phyloP scores from a whole-genome alignment of 2,888 invertebrate species.

The Drosophila picticornis region DNA sequence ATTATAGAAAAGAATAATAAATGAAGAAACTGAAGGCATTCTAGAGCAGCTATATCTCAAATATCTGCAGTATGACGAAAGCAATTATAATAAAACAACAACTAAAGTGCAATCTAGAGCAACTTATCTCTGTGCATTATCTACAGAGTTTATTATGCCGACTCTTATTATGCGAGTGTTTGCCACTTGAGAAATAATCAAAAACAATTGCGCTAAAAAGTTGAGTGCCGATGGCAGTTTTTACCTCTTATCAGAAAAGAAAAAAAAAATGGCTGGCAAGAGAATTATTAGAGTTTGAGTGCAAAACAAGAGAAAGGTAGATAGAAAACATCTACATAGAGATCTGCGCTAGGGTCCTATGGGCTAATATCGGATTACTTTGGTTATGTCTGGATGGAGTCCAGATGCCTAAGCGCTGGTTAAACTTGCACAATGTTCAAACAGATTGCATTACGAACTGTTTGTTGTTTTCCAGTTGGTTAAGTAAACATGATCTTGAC shows the following conservation, averaged over 20 bases:
- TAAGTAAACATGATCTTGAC: conserved; percentile 82
- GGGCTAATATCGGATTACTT: conserved; percentile 44
- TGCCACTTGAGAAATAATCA: conserved; percentile 23
- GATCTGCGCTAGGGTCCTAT: background rate
- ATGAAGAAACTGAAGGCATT: background rate
- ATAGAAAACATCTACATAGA: background rate
- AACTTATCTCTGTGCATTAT: background rate
- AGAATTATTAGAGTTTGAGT: background rate
- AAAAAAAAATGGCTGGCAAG: conserved; percentile 23
- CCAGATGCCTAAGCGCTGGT: conserved; percentile 57
- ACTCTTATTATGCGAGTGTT: conserved; percentile 41
- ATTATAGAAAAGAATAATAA: background rate
- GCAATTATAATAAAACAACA: background rate
- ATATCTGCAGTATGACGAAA: background rate
- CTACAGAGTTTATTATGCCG: conserved; percentile 10
- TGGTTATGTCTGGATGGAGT: background rate
- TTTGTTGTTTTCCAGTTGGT: conserved; percentile 75
- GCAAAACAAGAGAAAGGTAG: conserved; percentile 38
- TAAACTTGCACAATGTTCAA: conserved; percentile 67
- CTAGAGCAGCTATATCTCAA: background rate
- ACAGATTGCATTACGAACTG: conserved; percentile 57
- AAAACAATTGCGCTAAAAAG: conserved; percentile 18
- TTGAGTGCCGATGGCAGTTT: conserved; percentile 29
- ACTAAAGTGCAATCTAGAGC: background rate
- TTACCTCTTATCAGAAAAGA: conserved; percentile 51